Percentiles rank a stretch among this genome's conserved stretches.
Conservation (phyloP, 37 sponge, comb jelly and placozoan species). For the Bolinopsis microptera region DNA sequence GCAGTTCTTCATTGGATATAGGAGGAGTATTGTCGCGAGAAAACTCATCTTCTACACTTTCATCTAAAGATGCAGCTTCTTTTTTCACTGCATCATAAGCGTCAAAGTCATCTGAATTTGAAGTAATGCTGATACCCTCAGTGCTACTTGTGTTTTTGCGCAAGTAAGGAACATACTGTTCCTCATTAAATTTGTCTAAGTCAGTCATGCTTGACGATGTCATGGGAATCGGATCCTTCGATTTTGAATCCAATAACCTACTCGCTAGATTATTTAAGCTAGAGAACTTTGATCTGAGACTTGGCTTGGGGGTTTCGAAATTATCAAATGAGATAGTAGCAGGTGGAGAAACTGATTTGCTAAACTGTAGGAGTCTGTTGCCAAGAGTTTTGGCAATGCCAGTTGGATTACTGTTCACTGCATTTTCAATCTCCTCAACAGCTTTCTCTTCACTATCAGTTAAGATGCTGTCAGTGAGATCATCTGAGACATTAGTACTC, state of each 20-base stretch:
- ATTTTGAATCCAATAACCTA: background rate
- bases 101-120: conserved; percentile 28
- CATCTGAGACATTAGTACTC: background rate
- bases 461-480: background rate
- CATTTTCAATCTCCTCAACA: background rate
- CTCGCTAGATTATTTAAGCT: conserved; percentile 12
- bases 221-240: background rate
- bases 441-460: background rate
- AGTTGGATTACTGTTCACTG: background rate
- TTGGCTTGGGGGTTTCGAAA: background rate
- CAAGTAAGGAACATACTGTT: background rate
- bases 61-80: conserved; percentile 28
- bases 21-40: background rate
- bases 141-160: background rate
- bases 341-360: background rate
- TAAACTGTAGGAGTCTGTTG: background rate
- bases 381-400: background rate
- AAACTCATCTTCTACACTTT: background rate
- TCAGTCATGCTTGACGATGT: conserved; percentile 44
- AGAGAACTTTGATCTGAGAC: background rate
- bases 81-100: conserved; percentile 57
- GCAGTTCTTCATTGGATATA: background rate
- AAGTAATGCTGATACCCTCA: background rate
- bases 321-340: background rate
- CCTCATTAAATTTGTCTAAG: background rate